Percentiles rank a stretch among this genome's conserved stretches.
phyloP scores from a whole-genome alignment of 2,888 invertebrate genomes.

The Fabriciana adippe region DNA sequence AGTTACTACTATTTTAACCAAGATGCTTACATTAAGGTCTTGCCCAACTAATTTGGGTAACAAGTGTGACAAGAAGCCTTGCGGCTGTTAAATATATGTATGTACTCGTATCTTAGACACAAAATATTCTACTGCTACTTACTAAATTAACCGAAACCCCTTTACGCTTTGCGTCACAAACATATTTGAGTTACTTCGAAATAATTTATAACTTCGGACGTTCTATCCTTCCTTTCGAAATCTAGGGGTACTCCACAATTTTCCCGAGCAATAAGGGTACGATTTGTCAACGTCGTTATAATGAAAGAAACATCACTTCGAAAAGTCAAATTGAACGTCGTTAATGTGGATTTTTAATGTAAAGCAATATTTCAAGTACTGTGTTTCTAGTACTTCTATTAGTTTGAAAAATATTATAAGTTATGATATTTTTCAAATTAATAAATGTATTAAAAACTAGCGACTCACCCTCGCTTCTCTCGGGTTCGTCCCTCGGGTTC shows the following conservation, averaged over 20 bases:
- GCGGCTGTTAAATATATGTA: no score
- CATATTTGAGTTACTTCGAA: conserved; percentile 4
- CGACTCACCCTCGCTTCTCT: no score
- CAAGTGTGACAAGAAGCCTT: no score
- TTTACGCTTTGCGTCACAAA: neutral
- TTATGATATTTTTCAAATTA: neutral
- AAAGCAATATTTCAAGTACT: conserved; percentile 1
- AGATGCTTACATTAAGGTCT: no score
- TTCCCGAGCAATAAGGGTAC: conserved; percentile 9
- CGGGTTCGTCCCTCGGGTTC: no score
- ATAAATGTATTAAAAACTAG: no score
- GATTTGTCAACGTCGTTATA: conserved; percentile 21
- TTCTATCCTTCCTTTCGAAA: conserved; percentile 10
- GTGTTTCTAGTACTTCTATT: neutral
- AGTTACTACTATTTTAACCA: no score
- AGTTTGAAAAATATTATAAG: neutral
- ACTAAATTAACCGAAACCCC: neutral
- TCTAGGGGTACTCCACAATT: conserved; percentile 15
- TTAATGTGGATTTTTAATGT: conserved; percentile 13
- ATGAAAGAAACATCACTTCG: conserved; percentile 14
- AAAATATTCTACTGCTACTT: neutral
- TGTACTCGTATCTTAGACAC: no score
- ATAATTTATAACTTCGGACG: conserved; percentile 14
- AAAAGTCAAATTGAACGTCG: conserved; percentile 12
- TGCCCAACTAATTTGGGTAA: neutral